Evolutionary conservation across 2,888 invertebrate genomes (phyloP).

Genomic region (Limnephilus marmoratus): DNA sequence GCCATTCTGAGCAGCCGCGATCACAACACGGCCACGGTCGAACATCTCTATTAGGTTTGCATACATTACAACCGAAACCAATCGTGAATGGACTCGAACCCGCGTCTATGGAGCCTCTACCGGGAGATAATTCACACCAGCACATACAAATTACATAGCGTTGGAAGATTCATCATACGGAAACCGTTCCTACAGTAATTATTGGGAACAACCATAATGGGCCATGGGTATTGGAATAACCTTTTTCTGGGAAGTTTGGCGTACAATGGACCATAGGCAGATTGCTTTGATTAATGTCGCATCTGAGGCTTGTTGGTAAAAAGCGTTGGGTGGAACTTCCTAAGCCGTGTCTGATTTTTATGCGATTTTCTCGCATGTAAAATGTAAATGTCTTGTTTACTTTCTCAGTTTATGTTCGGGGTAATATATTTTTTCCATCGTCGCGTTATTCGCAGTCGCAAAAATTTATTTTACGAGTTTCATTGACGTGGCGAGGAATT

Average conservation of each 20-base stretch:
- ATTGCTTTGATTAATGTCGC: neutral
- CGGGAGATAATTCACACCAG: neutral
- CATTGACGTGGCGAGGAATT: neutral
- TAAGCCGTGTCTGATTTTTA: neutral
- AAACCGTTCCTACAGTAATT: neutral
- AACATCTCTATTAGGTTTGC: constrained; percentile 43
- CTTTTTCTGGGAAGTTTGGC: neutral
- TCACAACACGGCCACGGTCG: constrained; percentile 3
- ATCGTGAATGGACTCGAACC: constrained; percentile 31
- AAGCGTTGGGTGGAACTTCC: neutral
- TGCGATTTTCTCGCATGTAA: neutral
- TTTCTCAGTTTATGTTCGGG: neutral
- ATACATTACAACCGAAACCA: constrained; percentile 38
- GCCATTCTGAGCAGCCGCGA: constrained; percentile 12
- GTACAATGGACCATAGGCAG: neutral
- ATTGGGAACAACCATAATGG: neutral
- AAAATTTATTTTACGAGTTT: neutral
- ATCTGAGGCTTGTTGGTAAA: neutral
- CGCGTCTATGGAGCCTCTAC: neutral
- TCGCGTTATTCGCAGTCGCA: neutral
- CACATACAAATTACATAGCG: neutral
- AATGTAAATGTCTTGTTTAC: neutral
- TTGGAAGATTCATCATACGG: constrained; percentile 20
- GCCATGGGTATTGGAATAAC: neutral
- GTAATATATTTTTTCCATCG: neutral